phyloP scores from a whole-genome alignment of 1,140 invertebrate genomes.

The Calosoma granatense region DNA sequence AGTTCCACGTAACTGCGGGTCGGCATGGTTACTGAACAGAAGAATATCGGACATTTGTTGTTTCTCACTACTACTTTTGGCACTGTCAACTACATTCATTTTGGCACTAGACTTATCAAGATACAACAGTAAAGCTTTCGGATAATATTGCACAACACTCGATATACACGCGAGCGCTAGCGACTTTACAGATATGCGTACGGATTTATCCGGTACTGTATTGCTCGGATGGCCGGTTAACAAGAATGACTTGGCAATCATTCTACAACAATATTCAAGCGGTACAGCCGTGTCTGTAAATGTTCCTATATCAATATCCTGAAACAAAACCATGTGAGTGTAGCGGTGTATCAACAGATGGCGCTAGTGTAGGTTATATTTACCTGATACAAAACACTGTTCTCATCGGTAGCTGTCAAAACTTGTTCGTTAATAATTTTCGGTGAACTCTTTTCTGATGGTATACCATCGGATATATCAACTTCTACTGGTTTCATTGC shows the following conservation, averaged over 20 bases:
- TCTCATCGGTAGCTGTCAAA: constrained; percentile 12
- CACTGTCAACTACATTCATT: neutral
- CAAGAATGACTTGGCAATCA: constrained; percentile 65
- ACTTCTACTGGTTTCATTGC: constrained; percentile 19
- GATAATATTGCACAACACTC: constrained; percentile 56
- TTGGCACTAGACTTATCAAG: constrained; percentile 40
- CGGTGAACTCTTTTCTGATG: constrained; percentile 28
- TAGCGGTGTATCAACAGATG: no score
- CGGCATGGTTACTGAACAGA: constrained; percentile 57
- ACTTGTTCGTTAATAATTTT: constrained; percentile 22
- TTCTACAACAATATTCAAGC: constrained; percentile 62
- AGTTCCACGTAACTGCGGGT: constrained; percentile 74
- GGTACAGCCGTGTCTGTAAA: constrained; percentile 54
- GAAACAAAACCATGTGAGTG: constrained; percentile 20
- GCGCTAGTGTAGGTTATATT: no score
- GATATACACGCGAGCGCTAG: constrained; percentile 66
- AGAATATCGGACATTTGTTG: constrained; percentile 59
- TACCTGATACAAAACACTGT: constrained; percentile 14
- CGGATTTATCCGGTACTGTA: constrained; percentile 51
- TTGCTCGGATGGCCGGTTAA: constrained; percentile 51
- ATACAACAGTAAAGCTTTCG: constrained; percentile 53
- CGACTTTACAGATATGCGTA: constrained; percentile 76
- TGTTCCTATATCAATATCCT: constrained; percentile 52
- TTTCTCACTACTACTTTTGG: constrained; percentile 30
- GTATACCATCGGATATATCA: constrained; percentile 21